These are phyloP conservation scores for Rutilus rutilus DNA, from an alignment of 2,113 vertebrate species.

Conservation along the genomic window DNA sequence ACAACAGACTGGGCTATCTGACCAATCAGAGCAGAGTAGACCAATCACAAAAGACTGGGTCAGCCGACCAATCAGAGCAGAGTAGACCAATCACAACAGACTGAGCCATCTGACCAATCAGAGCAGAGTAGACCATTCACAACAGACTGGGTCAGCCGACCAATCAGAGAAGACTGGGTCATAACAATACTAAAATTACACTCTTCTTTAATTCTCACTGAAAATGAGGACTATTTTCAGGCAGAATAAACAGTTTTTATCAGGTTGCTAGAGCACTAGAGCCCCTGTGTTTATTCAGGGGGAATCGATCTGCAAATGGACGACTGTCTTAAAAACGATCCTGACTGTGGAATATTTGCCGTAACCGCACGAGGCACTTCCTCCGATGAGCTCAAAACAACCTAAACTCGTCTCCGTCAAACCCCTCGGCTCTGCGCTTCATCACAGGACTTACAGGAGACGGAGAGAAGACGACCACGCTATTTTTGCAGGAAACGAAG, in stretches of 20 bases:
- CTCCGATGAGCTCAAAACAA: slow-evolving; percentile 77
- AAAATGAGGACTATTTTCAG: not conserved
- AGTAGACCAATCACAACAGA: no score
- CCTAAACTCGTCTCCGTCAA: slow-evolving; percentile 56
- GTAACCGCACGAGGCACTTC: slow-evolving; percentile 60
- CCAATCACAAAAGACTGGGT: no score
- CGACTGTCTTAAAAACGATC: not conserved
- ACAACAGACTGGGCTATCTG: no score
- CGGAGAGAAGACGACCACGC: slow-evolving; percentile 52
- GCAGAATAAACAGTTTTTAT: not conserved
- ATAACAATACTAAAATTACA: no score
- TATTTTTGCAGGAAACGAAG: slow-evolving; percentile 85
- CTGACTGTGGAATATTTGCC: not conserved
- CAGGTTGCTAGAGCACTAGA: not conserved
- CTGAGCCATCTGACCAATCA: no score
- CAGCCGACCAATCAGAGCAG: no score
- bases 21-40: no score
- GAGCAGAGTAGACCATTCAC: no score
- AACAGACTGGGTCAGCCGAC: no score
- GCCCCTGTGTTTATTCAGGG: not conserved
- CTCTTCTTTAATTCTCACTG: no score
- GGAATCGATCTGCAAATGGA: not conserved
- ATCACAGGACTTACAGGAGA: slow-evolving; percentile 59
- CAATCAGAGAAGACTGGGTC: no score
- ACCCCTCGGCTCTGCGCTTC: slow-evolving; percentile 66